Percentiles rank a stretch among this genome's conserved stretches.
phyloP scores from a whole-genome alignment of 2,113 vertebrate genomes.

The Ctenomys sociabilis region DNA sequence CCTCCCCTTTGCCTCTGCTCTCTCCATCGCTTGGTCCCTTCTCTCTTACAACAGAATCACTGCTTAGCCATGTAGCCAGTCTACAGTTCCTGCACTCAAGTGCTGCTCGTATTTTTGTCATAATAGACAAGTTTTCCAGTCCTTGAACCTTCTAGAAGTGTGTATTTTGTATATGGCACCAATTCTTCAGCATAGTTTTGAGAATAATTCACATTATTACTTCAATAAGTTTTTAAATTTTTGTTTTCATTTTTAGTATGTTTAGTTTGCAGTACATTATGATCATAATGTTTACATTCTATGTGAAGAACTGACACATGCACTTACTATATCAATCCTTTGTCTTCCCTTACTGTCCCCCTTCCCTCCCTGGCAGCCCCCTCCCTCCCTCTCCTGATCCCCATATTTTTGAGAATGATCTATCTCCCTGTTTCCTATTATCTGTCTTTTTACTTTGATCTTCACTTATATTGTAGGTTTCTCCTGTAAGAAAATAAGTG shows the following conservation, averaged over 20 bases:
- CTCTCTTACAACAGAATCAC: not conserved
- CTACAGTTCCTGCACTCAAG: not conserved
- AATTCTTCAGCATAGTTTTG: not conserved
- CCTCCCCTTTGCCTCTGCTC: not conserved
- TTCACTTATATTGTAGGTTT: not conserved
- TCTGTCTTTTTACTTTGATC: not conserved
- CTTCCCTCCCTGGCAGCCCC: rapidly evolving
- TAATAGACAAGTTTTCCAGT: not conserved
- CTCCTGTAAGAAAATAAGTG: not conserved
- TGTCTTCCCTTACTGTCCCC: not conserved
- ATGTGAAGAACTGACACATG: not conserved
- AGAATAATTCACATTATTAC: not conserved
- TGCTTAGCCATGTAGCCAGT: not conserved
- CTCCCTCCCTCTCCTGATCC: not conserved
- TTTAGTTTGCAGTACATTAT: not conserved
- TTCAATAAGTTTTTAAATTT: not conserved
- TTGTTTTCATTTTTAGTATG: not conserved
- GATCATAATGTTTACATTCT: not conserved
- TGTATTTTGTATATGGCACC: not conserved
- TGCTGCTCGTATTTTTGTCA: not conserved
- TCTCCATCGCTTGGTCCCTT: not conserved
- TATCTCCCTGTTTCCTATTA: no score
- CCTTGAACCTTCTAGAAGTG: not conserved
- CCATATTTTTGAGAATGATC: not conserved
- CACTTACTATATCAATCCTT: not conserved